These are phyloP conservation scores for Nesometra sesokonis DNA, from an alignment of 35 echinoderm and acorn worm genomes.

Conservation along the genomic window DNA sequence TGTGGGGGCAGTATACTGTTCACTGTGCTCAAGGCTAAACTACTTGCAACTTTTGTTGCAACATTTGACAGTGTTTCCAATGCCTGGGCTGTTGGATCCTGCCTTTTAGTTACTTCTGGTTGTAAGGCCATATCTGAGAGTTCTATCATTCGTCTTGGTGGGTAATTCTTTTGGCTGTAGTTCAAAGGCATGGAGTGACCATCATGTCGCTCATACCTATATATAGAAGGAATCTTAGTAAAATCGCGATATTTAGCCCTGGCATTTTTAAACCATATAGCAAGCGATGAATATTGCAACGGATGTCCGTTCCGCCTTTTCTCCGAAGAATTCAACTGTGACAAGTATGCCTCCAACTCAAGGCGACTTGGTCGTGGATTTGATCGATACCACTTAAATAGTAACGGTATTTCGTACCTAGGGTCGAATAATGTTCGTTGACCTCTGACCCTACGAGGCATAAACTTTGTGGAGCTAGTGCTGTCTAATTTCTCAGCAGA, in stretches of 20 bases:
- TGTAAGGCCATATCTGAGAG: neutral
- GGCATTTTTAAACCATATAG: constrained; percentile 98
- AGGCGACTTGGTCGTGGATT: constrained; percentile 74
- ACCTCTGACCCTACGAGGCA: constrained; percentile 34
- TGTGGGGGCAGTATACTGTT: neutral
- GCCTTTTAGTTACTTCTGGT: neutral
- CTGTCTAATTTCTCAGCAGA: constrained; percentile 60
- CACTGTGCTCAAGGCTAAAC: neutral
- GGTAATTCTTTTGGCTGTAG: neutral
- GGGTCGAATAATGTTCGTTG: constrained; percentile 82
- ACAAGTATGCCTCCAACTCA: constrained; percentile 72
- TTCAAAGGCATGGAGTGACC: neutral
- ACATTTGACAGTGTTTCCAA: neutral
- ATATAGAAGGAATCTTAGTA: neutral
- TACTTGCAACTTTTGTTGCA: neutral
- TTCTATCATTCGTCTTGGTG: neutral
- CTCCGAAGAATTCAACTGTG: constrained; percentile 75
- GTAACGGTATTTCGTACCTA: constrained; percentile 58
- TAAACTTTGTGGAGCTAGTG: constrained; percentile 17
- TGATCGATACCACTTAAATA: constrained; percentile 73
- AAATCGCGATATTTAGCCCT: constrained; percentile 64
- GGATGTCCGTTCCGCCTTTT: constrained; percentile 57
- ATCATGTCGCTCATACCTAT: neutral
- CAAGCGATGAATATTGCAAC: constrained; percentile 88
- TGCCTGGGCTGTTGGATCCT: neutral